phyloP scores from a whole-genome alignment of 2,113 vertebrate species.

The Drymodes brunneopygia region DNA sequence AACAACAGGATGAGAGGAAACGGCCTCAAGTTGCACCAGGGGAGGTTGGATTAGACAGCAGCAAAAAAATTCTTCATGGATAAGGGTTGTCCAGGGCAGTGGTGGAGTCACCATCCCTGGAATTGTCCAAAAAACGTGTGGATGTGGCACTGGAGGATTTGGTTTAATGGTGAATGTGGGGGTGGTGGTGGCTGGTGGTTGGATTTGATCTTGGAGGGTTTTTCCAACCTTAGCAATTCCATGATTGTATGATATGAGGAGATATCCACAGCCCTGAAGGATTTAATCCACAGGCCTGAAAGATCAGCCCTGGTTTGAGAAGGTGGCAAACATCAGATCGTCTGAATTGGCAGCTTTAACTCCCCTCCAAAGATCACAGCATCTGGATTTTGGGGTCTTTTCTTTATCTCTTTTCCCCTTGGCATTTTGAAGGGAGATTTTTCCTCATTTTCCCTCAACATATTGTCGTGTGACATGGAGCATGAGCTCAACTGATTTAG shows the following conservation, averaged over 20 bases:
- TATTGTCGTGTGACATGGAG: accelerated
- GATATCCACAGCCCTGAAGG: background rate
- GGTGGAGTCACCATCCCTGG: background rate
- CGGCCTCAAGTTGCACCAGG: background rate
- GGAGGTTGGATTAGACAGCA: background rate
- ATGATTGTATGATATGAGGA: background rate
- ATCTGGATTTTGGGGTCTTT: background rate
- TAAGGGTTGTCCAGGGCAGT: background rate
- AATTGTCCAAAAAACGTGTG: background rate
- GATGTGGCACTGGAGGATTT: background rate
- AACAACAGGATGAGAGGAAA: background rate
- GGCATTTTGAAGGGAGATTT: background rate
- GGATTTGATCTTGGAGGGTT: background rate
- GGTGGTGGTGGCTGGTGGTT: background rate
- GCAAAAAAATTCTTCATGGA: background rate
- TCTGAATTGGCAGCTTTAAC: background rate
- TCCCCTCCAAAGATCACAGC: accelerated
- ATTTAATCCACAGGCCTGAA: background rate
- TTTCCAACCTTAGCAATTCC: background rate
- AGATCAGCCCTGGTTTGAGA: background rate
- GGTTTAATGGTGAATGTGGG: background rate
- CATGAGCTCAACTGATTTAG: accelerated
- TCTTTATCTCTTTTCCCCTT: background rate
- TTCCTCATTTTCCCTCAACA: background rate
- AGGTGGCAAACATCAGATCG: background rate